These are phyloP conservation scores for Ptychodera flava DNA, from an alignment of 35 echinoderm and acorn worm species.

Conservation along the genomic window DNA sequence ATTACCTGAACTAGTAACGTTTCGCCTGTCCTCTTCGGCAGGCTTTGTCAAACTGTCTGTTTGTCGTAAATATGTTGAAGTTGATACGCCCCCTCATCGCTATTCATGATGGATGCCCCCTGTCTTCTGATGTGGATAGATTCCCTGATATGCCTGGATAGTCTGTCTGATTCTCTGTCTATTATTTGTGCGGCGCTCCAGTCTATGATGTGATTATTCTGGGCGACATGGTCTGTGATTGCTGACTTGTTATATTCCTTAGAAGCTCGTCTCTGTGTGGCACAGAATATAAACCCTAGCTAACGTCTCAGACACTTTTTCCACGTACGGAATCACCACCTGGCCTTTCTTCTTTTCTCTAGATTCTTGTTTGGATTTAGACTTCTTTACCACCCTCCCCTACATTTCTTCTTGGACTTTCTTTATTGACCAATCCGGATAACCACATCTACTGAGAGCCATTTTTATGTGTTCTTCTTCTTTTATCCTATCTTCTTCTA, in stretches of 20 bases:
- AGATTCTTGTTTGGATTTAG: neutral
- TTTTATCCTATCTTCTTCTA: slow-evolving; percentile 17
- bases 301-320: slow-evolving; percentile 6
- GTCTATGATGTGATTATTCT: neutral
- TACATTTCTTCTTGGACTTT: neutral
- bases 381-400: neutral
- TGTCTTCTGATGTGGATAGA: too few relatives aligned
- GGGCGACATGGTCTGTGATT: neutral
- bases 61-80: too few relatives aligned
- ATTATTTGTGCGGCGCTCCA: too few relatives aligned
- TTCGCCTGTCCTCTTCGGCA: too few relatives aligned
- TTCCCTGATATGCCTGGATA: too few relatives aligned
- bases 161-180: too few relatives aligned
- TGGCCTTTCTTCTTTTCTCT: neutral
- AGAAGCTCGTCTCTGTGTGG: neutral
- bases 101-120: too few relatives aligned
- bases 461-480: neutral
- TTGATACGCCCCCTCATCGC: too few relatives aligned
- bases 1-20: too few relatives aligned
- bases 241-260: neutral
- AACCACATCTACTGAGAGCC: neutral
- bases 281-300: neutral
- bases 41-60: too few relatives aligned
- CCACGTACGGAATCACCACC: slow-evolving; percentile 3
- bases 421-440: slow-evolving; percentile 12